Evolutionary conservation across 2,888 invertebrate genomes (phyloP).

Genomic region (Melieria picta): DNA sequence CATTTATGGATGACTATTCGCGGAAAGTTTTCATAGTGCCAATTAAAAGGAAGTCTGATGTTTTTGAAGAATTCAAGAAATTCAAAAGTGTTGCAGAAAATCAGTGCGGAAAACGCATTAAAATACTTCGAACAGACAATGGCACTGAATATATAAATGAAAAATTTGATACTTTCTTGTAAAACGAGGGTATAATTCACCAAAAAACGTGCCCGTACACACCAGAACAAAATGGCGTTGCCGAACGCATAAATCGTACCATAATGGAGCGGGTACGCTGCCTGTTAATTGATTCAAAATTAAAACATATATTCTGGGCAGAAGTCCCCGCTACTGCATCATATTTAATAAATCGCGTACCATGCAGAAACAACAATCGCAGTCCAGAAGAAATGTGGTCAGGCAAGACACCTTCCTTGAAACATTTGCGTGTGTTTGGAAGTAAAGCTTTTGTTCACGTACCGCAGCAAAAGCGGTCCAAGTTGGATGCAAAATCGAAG

Average conservation of each 20-base stretch:
- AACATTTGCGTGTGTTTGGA: conserved; percentile 40
- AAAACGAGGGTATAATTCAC: conserved; percentile 49
- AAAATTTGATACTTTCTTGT: conserved; percentile 38
- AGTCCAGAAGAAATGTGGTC: conserved; percentile 41
- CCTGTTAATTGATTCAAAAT: conserved; percentile 42
- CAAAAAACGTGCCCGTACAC: conserved; percentile 52
- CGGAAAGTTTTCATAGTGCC: conserved; percentile 41
- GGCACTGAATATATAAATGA: conserved; percentile 40
- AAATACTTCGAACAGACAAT: conserved; percentile 40
- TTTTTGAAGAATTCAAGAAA: conserved; percentile 36
- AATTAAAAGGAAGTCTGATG: conserved; percentile 35
- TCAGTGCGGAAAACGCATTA: conserved; percentile 36
- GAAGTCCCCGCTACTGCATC: conserved; percentile 39
- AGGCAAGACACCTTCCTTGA: conserved; percentile 38
- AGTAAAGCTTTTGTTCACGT: conserved; percentile 42
- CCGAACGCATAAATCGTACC: conserved; percentile 43
- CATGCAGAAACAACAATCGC: conserved; percentile 35
- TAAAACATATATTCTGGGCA: conserved; percentile 41
- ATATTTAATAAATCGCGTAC: conserved; percentile 40
- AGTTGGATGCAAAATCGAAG: conserved; percentile 39
- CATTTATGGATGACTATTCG: conserved; percentile 57
- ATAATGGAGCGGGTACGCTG: conserved; percentile 44
- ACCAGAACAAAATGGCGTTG: conserved; percentile 55
- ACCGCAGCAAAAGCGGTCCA: conserved; percentile 39
- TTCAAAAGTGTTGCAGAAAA: conserved; percentile 43